Conservation (phyloP, 2,797 vertebrate genomes). For the Tenualosa thibaudeaui region DNA sequence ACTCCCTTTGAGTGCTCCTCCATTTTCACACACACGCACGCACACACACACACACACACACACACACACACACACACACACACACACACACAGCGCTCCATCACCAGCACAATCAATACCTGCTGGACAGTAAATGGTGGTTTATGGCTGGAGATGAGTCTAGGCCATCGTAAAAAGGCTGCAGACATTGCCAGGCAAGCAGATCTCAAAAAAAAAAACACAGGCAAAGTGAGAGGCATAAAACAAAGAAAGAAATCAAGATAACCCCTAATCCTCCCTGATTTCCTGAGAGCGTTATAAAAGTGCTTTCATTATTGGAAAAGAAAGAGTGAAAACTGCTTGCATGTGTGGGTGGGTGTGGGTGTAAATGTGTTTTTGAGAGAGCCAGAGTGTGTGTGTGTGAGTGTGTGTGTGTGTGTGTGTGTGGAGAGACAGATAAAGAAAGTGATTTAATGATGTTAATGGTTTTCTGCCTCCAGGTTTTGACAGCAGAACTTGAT, state of each 20-base stretch:
- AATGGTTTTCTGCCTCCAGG: background rate
- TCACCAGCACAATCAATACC: conserved; percentile 81
- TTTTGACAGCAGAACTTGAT: background rate
- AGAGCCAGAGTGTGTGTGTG: background rate
- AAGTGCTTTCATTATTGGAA: conserved; percentile 69
- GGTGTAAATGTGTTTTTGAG: background rate
- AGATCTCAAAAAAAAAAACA: background rate
- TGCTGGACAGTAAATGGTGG: conserved; percentile 79
- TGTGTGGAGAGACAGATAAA: background rate
- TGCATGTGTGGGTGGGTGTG: background rate
- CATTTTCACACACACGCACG: conserved; percentile 23
- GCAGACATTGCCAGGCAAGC: background rate
- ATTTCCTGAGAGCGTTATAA: conserved; percentile 81
- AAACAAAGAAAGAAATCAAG: conserved; percentile 54
- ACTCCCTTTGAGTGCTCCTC: background rate
- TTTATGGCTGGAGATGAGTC: conserved; percentile 67
- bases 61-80: background rate
- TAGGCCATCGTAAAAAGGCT: background rate
- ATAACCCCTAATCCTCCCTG: conserved; percentile 71
- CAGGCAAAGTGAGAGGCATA: conserved; percentile 76
- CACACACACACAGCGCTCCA: conserved; percentile 36
- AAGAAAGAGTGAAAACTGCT: conserved; percentile 56
- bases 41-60: background rate
- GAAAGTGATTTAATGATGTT: background rate
- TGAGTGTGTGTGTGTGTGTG: background rate